These are phyloP conservation scores for Acrobasis consociella DNA, from an alignment of 2,888 invertebrate genomes.

Conservation along the genomic window DNA sequence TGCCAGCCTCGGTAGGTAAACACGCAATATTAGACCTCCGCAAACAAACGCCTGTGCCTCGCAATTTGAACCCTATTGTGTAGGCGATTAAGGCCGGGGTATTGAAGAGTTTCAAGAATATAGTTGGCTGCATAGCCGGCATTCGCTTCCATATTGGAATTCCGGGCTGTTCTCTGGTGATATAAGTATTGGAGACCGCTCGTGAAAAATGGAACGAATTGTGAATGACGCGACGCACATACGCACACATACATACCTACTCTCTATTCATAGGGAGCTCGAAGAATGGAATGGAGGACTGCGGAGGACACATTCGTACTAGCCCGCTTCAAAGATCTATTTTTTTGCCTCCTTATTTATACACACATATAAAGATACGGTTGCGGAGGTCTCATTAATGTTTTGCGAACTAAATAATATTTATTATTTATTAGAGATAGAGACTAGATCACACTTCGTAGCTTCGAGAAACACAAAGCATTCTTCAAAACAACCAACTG, in stretches of 20 bases:
- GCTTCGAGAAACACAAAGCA: too few relatives aligned
- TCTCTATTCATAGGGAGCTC: background rate
- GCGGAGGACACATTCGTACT: background rate
- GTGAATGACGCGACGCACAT: conserved; percentile 9
- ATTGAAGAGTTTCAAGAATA: conserved; percentile 29
- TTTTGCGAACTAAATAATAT: too few relatives aligned
- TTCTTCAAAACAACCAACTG: too few relatives aligned
- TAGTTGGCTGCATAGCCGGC: conserved; percentile 38
- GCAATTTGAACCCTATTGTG: conserved; percentile 29
- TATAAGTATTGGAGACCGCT: conserved; percentile 3
- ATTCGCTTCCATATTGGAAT: conserved; percentile 50
- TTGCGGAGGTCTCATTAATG: too few relatives aligned
- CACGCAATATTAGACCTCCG: conserved; percentile 32
- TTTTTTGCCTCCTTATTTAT: too few relatives aligned
- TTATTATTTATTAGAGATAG: too few relatives aligned
- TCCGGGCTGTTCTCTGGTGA: conserved; percentile 32
- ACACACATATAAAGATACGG: too few relatives aligned
- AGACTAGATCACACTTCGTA: too few relatives aligned
- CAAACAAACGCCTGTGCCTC: conserved; percentile 20
- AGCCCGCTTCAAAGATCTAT: too few relatives aligned
- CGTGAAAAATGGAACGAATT: conserved; percentile 14
- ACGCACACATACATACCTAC: background rate
- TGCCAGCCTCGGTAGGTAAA: conserved; percentile 31
- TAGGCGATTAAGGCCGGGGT: conserved; percentile 23
- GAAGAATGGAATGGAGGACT: conserved; percentile 4